Percentiles rank a stretch among this genome's conserved stretches.
phyloP scores from a whole-genome alignment of 1,140 invertebrate genomes.

The Ips typographus region DNA sequence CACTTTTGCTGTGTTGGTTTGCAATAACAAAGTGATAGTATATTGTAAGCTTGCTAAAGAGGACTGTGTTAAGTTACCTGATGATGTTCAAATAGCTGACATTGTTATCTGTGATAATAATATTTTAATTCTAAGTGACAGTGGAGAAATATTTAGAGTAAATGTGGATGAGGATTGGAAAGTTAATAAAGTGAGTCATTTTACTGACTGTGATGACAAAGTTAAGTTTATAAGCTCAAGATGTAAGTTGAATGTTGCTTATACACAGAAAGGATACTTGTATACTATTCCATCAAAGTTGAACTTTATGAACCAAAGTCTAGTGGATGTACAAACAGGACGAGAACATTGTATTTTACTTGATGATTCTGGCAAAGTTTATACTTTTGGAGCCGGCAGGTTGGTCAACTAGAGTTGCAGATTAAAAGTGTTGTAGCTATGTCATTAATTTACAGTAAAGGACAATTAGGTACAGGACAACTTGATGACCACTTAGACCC shows the following conservation, averaged over 20 bases:
- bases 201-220: conserved; percentile 33
- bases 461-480: conserved; percentile 79
- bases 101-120: conserved; percentile 31
- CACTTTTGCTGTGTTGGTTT: conserved; percentile 20
- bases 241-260: conserved; percentile 53
- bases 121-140: conserved; percentile 31
- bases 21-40: background rate
- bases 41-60: background rate
- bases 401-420: conserved; percentile 44
- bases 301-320: conserved; percentile 57
- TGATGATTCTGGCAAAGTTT: conserved; percentile 70
- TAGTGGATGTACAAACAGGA: conserved; percentile 70
- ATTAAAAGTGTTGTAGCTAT: background rate
- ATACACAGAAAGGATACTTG: conserved; percentile 57
- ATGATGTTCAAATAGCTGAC: conserved; percentile 30
- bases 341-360: conserved; percentile 77
- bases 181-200: conserved; percentile 30
- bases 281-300: conserved; percentile 63
- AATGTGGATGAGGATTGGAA: conserved; percentile 21
- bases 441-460: conserved; percentile 61
- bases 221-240: conserved; percentile 53
- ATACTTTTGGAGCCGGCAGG: conserved; percentile 80
- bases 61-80: background rate
- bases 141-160: conserved; percentile 29
- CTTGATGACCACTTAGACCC: conserved; percentile 65